Base-by-base conservation (phyloP, 2,113 vertebrate genomes). In the Platysternon megacephalum region DNA sequence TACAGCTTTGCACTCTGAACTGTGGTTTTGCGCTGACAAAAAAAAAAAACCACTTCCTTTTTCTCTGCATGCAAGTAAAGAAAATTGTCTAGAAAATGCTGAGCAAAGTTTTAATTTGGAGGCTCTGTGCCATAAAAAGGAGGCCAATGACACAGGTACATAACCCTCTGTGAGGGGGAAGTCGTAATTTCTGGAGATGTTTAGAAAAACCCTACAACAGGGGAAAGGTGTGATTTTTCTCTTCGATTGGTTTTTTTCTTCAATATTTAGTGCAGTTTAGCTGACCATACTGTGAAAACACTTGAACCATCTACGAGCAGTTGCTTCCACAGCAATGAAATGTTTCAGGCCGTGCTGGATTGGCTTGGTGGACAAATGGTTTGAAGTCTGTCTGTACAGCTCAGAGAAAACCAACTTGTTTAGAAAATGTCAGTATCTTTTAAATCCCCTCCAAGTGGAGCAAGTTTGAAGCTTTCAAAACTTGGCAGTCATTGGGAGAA, bases 301-400 rank as follows among this genome's bases (percentile, higher is more conserved):
- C 74, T 88, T 92, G 92, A 93, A 85, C 96, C 55, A 35, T 61
- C 84, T 92, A 94, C 76, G 78, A 97, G 89, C 89, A 96, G 95
- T 88, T 97, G 96, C 89, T 93, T 97, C 97, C 93, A 93, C 88
- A 96, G 94, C 87, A 96, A 91, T 94, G 91, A 96, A 95, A 96
- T n/a, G 61, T 90, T 97, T 97, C 94, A 94, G 92, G 44, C 84
- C 21, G 76, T 96, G 79, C 55, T 93, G 61, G 68, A 94, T 86
- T 89, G 84, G 91, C 82, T 93, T 84, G 52, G 87, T 76, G 68
- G 82, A 94, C 85, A 97, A 95, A 92, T n/a, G 4, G 83, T 90
- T 72, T 93, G n/a, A 97, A 93, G 92, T 11, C 49, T 48, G 68
- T 95, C 46, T 51, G 76, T 95, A 91, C 2, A 94, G 81, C 39